A percentile compares a stretch with the other conserved stretches of the same genome.
These are phyloP conservation scores for Lasioglossum villosulum DNA, from an alignment of 2,888 invertebrate species.

Conservation along the genomic window DNA sequence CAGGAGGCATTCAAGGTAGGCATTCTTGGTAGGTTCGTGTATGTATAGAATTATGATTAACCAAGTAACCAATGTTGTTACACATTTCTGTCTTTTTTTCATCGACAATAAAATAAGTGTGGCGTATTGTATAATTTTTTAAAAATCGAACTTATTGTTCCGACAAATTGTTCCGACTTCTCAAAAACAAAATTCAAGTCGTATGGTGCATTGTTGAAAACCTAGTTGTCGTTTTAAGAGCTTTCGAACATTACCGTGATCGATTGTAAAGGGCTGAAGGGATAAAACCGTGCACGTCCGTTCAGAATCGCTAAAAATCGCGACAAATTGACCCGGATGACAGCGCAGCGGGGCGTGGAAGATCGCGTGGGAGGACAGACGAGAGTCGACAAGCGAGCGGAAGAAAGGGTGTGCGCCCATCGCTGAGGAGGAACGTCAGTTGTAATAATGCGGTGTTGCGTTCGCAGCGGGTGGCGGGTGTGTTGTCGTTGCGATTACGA, in stretches of 20 bases:
- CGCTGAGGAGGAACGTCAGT: neutral
- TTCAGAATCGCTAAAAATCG: neutral
- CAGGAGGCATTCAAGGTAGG: neutral
- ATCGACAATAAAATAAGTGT: no score
- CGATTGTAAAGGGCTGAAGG: neutral
- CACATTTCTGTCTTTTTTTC: no score
- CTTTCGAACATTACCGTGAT: neutral
- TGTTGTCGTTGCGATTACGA: conserved; percentile 24
- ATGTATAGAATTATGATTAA: no score
- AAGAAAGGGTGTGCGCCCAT: neutral
- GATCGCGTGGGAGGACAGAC: neutral
- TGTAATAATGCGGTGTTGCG: neutral
- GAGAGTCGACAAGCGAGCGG: neutral
- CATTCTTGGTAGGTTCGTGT: no score
- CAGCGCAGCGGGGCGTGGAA: neutral
- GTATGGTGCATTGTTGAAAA: neutral
- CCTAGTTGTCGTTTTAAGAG: neutral
- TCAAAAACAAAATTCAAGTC: no score
- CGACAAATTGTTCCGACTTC: no score
- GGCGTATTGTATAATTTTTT: no score
- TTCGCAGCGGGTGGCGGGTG: neutral
- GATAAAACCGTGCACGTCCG: neutral
- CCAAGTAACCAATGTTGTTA: no score
- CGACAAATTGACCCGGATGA: neutral
- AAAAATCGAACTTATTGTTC: no score